phyloP scores from a whole-genome alignment of 1,140 invertebrate genomes.

The Drosophila setifemur region DNA sequence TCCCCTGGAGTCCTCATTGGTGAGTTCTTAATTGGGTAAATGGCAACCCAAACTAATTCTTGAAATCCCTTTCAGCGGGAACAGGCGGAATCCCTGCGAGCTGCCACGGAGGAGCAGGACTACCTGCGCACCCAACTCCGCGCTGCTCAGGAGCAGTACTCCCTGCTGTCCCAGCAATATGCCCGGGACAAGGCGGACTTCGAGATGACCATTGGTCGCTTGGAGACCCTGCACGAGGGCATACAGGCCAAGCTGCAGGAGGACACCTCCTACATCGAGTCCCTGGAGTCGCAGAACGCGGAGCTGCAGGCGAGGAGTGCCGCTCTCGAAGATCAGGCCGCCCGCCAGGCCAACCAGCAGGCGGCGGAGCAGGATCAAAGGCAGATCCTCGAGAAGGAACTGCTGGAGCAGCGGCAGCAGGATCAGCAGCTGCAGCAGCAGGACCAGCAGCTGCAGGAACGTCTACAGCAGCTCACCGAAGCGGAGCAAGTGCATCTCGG shows the following conservation, averaged over 20 bases:
- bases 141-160: constrained; percentile 75
- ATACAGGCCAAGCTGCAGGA: constrained; percentile 88
- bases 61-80: background rate
- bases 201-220: constrained; percentile 46
- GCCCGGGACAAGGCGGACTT: constrained; percentile 60
- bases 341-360: constrained; percentile 84
- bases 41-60: background rate
- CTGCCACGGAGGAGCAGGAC: constrained; percentile 8
- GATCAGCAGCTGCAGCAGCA: constrained; percentile 85
- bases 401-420: constrained; percentile 83
- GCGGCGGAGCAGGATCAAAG: constrained; percentile 84
- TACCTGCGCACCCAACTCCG: constrained; percentile 35
- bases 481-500: constrained; percentile 84
- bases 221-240: constrained; percentile 75
- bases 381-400: constrained; percentile 84
- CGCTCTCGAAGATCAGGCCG: constrained; percentile 85
- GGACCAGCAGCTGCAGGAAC: constrained; percentile 84
- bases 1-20: background rate
- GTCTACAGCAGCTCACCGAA: constrained; percentile 83
- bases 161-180: constrained; percentile 81
- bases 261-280: constrained; percentile 88
- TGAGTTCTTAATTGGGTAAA: background rate
- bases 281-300: constrained; percentile 86
- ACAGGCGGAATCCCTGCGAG: background rate
- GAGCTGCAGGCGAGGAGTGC: constrained; percentile 85